A percentile compares a stretch with the other conserved stretches of the same genome.
phyloP scores from a whole-genome alignment of 2,797 vertebrate genomes.

The Phyllotis vaccarum region DNA sequence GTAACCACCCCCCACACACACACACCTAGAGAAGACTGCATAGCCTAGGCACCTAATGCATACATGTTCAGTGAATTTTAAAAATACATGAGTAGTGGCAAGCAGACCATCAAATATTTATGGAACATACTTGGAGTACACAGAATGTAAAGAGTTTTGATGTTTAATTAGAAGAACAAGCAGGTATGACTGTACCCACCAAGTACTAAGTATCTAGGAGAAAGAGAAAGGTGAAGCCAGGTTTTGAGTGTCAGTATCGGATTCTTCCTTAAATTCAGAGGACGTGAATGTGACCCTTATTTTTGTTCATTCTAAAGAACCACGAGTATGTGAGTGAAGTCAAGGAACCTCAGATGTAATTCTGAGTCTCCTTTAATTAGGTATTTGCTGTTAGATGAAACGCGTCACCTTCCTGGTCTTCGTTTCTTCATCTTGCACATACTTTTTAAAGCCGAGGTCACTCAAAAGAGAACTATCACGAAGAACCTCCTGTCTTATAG shows the following conservation, averaged over 20 bases:
- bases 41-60: conserved; percentile 17
- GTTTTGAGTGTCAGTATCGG: background rate
- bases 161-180: conserved; percentile 20
- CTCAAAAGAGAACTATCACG: background rate
- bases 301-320: conserved; percentile 6
- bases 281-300: background rate
- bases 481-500: background rate
- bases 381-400: background rate
- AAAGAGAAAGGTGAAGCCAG: background rate
- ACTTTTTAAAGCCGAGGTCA: background rate
- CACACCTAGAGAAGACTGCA: background rate
- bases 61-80: conserved; percentile 8
- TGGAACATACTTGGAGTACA: conserved; percentile 6
- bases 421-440: background rate
- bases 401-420: background rate
- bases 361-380: background rate
- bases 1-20: background rate
- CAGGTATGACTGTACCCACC: background rate
- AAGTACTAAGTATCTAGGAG: background rate
- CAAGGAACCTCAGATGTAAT: background rate
- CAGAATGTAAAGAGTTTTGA: background rate
- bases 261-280: background rate
- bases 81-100: conserved; percentile 18
- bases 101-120: conserved; percentile 50
- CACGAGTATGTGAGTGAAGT: background rate